A percentile compares a stretch with the other conserved stretches of the same genome.
phyloP scores from a whole-genome alignment of 1,140 invertebrate species.

The Philotrypesis tridentata region DNA sequence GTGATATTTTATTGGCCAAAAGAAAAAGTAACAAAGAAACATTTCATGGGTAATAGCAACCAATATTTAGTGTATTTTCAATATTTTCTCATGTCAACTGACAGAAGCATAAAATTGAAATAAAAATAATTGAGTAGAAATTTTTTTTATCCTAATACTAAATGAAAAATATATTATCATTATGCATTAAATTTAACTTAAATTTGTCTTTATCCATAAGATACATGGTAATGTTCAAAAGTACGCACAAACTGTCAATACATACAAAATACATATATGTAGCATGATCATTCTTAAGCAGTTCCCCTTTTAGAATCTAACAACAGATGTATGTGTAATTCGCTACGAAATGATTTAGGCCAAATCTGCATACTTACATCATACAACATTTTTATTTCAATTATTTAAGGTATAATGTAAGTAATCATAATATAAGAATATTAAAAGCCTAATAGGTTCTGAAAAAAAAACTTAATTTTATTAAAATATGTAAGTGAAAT shows the following conservation, averaged over 20 bases:
- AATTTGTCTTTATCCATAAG: conserved; percentile 7
- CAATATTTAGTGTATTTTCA: conserved; percentile 9
- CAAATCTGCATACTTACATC: neutral
- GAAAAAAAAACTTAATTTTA: conserved; percentile 35
- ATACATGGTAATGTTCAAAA: conserved; percentile 5
- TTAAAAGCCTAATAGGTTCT: conserved; percentile 22
- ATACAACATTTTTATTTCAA: neutral
- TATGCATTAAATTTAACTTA: neutral
- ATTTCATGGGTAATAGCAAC: conserved; percentile 22
- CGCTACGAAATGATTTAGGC: conserved; percentile 5
- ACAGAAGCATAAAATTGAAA: conserved; percentile 6
- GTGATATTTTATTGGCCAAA: conserved; percentile 52
- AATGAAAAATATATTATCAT: neutral
- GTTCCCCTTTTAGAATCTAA: neutral
- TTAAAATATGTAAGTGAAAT: conserved; percentile 8
- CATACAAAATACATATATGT: neutral
- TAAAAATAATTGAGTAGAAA: neutral
- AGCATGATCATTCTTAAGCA: conserved; percentile 3
- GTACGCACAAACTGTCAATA: conserved; percentile 25
- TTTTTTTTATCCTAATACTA: conserved; percentile 5
- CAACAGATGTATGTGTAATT: conserved; percentile 2
- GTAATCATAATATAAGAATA: neutral
- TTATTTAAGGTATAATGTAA: conserved; percentile 13
- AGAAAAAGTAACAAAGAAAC: conserved; percentile 34
- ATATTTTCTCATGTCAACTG: conserved; percentile 36